These are phyloP conservation scores for Kuschelorhynchus macadamiae DNA, from an alignment of 2,888 invertebrate species.

Conservation along the genomic window DNA sequence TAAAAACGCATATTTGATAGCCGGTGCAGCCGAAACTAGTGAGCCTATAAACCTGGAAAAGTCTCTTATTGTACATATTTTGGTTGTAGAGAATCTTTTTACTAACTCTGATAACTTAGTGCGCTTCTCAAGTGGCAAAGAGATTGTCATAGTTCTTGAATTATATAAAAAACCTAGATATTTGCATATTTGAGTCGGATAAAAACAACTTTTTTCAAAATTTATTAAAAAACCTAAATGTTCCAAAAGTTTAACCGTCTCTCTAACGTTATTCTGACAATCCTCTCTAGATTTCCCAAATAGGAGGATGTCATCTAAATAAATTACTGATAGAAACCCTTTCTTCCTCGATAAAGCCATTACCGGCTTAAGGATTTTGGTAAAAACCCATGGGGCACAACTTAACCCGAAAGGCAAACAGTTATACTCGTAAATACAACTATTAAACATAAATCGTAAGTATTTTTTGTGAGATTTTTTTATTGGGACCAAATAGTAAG, in stretches of 20 bases:
- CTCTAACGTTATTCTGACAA: conserved; percentile 1
- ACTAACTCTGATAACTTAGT: background rate
- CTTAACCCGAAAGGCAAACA: conserved; percentile 9
- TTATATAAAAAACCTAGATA: conserved; percentile 8
- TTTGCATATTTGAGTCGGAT: background rate
- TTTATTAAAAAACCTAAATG: conserved; percentile 14
- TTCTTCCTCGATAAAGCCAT: conserved; percentile 10
- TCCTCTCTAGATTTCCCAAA: background rate
- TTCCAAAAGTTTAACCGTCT: background rate
- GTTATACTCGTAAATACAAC: conserved; percentile 12
- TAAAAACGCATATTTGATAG: background rate
- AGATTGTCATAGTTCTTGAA: background rate
- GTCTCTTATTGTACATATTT: conserved; percentile 3
- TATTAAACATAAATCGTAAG: conserved; percentile 14
- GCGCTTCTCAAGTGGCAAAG: background rate
- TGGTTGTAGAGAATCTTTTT: background rate
- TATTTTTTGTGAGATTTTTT: conserved; percentile 14
- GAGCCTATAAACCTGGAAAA: conserved; percentile 18
- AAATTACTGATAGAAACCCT: conserved; percentile 7
- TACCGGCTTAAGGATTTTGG: conserved; percentile 19
- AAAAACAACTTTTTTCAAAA: conserved; percentile 13
- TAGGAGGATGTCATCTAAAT: conserved; percentile 23
- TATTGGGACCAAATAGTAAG: conserved; percentile 18
- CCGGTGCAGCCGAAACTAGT: background rate
- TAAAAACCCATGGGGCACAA: conserved; percentile 10